Percentiles rank a stretch among this genome's conserved stretches.
These are phyloP conservation scores for Brachypteracias leptosomus DNA, from an alignment of 2,113 vertebrate species.

Conservation along the genomic window DNA sequence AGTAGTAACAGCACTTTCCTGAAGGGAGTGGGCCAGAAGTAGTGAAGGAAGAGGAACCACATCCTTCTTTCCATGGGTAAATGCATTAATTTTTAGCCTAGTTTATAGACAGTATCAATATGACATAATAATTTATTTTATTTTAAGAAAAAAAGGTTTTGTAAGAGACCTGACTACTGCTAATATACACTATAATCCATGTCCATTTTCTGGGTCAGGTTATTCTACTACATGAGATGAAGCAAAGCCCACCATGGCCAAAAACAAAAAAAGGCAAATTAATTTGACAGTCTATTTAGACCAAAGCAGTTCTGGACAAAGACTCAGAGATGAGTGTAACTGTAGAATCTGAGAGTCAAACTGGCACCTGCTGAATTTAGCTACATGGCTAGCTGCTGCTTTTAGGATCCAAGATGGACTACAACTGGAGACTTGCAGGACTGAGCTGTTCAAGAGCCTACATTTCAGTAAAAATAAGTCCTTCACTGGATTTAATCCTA, in stretches of 20 bases:
- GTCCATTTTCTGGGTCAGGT: background rate
- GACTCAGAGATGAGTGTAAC: background rate
- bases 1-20: background rate
- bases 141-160: background rate
- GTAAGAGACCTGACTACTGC: background rate
- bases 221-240: background rate
- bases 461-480: background rate
- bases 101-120: background rate
- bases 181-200: background rate
- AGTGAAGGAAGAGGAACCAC: background rate
- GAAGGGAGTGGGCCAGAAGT: background rate
- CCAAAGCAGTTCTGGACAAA: background rate
- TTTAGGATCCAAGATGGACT: background rate
- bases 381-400: background rate
- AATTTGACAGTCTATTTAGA: background rate
- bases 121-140: background rate
- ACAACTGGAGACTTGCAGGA: background rate
- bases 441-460: background rate
- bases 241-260: background rate
- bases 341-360: background rate
- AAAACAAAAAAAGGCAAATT: background rate
- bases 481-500: background rate
- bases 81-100: background rate
- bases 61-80: background rate
- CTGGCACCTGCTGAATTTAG: background rate